Percentiles rank a stretch among this genome's conserved stretches.
Evolutionary conservation across 2,888 invertebrate genomes (phyloP).

Genomic region (Ceramica pisi): DNA sequence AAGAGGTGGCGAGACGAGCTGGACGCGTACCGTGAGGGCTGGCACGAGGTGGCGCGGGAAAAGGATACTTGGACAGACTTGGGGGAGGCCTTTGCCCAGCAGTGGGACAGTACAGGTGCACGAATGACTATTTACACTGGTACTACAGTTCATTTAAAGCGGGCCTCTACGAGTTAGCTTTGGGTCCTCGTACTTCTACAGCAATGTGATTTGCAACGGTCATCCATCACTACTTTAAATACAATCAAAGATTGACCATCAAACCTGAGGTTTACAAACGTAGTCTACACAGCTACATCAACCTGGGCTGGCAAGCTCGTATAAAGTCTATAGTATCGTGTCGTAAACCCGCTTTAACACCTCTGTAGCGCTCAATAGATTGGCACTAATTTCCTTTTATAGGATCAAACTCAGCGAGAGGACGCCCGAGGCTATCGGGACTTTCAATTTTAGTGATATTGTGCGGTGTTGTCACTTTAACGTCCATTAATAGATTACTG

Average conservation of each 20-base stretch:
- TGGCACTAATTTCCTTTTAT: slow-evolving; percentile 60
- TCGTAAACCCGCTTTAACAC: slow-evolving; percentile 39
- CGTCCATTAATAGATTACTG: slow-evolving; percentile 30
- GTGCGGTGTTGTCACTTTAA: slow-evolving; percentile 21
- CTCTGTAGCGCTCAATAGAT: slow-evolving; percentile 54
- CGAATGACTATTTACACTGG: too few relatives aligned
- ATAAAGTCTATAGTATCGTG: background rate
- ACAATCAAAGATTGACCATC: background rate
- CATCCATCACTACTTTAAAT: slow-evolving; percentile 10
- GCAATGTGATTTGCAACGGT: background rate
- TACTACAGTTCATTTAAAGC: background rate
- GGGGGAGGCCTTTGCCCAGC: too few relatives aligned
- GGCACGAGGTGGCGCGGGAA: too few relatives aligned
- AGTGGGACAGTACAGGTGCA: too few relatives aligned
- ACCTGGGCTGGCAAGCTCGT: background rate
- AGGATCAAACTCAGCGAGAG: slow-evolving; percentile 56
- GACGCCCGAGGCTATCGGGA: slow-evolving; percentile 33
- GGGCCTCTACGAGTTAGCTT: background rate
- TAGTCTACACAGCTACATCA: background rate
- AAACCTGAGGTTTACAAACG: background rate
- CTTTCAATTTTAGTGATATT: slow-evolving; percentile 50
- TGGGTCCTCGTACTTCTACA: background rate
- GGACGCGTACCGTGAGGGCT: too few relatives aligned
- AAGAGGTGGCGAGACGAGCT: too few relatives aligned
- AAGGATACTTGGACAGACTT: too few relatives aligned